These are phyloP conservation scores for Takifugu bimaculatus DNA, from an alignment of 2,113 vertebrate genomes.

Conservation along the genomic window DNA sequence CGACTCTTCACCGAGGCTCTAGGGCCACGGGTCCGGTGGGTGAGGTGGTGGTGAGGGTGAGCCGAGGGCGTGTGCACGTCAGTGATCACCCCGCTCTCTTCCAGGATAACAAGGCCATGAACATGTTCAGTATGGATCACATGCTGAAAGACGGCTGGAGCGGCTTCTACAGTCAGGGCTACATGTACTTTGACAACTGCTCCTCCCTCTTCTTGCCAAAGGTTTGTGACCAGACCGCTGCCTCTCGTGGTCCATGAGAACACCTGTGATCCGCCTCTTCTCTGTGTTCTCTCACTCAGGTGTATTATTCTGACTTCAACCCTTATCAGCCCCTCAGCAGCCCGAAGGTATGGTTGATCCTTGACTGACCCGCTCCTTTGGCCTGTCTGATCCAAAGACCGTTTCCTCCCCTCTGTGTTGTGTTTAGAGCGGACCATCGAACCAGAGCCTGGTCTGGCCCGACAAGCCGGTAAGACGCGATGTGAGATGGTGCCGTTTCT, in stretches of 20 bases:
- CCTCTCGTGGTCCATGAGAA: background rate
- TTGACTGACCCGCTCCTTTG: background rate
- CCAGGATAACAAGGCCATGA: slow-evolving; percentile 79
- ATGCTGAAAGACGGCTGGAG: slow-evolving; percentile 81
- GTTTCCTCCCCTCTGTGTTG: background rate
- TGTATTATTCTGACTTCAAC: slow-evolving; percentile 79
- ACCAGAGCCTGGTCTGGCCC: slow-evolving; percentile 49
- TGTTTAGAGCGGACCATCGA: slow-evolving; percentile 60
- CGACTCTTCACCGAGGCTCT: background rate
- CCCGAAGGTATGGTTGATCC: slow-evolving; percentile 47
- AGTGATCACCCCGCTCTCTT: background rate
- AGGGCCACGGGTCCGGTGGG: no score
- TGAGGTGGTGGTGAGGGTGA: no score
- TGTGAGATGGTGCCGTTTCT: background rate
- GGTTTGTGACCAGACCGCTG: slow-evolving; percentile 60
- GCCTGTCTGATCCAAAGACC: background rate
- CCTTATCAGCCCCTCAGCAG: slow-evolving; percentile 77
- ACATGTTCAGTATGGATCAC: slow-evolving; percentile 78
- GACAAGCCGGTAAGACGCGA: slow-evolving; percentile 67
- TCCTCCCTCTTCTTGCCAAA: slow-evolving; percentile 81
- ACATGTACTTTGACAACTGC: slow-evolving; percentile 80
- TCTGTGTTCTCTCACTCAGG: slow-evolving; percentile 56
- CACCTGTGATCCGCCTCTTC: background rate
- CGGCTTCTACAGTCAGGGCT: slow-evolving; percentile 83
- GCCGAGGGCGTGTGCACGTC: no score